Evolutionary conservation across 2,113 vertebrate species (phyloP), one percentile per base, ranked within the genome.

Genomic region (Prionailurus viverrinus): DNA sequence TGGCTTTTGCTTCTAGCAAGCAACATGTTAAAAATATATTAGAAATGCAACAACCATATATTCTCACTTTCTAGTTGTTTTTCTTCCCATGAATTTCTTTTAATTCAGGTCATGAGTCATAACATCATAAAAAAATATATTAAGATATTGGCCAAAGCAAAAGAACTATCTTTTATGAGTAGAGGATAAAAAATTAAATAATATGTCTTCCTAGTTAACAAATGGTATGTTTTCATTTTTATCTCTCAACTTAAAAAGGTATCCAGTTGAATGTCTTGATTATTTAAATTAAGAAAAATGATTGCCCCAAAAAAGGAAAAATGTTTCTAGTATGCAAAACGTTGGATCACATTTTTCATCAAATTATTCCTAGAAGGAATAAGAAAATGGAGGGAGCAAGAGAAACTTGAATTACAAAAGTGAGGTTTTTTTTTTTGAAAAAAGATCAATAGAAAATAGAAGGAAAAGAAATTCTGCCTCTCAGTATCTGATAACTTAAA

Each of bases 1-100:
- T 96, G 87, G 45, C 80, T 95, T 95, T 97, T 89, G 4, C 74
- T 92, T 94, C 94, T 82, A 93, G 65, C 58, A 96, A 90, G 91
- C 92, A 91, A 45, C 8, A 55, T 74, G 89, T 79, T 96, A 51
- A 58, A 95, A 95, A 82, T 71, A 8, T 63, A 58, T 79, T 94
- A 69, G 29, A 91, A 95, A 93, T 18, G 5, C 27, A 36, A 71
- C 23, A 94, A 82, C 41, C 25, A 29, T 15, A 68, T 87, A 58
- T 71, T 89, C 89, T 94, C 45, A 88, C n/a, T 31, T 88, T 13
- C 58, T 53, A 14, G 25, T 71, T 92, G 27, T 92, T 97, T 97
- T 92, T 73, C 39, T 71, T 90, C 36, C 63, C 95, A 39, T 89
- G 69, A 89, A 58, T 81, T 65, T 93, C 48, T 89, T 23, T 78